Evolutionary conservation across 2,797 vertebrate species (phyloP).

Genomic region (Cyprinodon diabolis): DNA sequence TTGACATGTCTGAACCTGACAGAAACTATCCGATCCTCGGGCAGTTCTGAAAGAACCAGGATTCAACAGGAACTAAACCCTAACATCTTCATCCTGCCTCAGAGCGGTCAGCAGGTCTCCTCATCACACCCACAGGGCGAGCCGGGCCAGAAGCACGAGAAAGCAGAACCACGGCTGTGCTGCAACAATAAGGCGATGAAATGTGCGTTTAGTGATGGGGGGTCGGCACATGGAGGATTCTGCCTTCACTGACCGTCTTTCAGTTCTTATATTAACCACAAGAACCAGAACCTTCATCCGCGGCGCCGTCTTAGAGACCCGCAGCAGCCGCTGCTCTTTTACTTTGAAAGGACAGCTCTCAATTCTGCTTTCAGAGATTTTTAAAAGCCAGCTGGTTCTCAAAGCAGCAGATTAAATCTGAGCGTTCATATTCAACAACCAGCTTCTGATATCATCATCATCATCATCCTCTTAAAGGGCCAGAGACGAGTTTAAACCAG

Average conservation of each 20-base stretch:
- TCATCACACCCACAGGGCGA: conserved; percentile 5
- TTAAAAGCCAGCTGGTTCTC: conserved; percentile 9
- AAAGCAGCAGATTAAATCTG: conserved; percentile 2
- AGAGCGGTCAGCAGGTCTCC: conserved; percentile 12
- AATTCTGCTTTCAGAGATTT: conserved; percentile 13
- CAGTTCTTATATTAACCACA: conserved; percentile 80
- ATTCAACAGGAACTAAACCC: neutral
- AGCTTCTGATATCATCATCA: neutral
- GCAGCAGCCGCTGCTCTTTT: neutral
- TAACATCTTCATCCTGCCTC: conserved; percentile 19
- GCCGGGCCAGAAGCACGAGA: conserved; percentile 42
- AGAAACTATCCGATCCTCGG: neutral
- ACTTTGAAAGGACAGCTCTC: conserved; percentile 11
- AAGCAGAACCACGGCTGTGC: conserved; percentile 46
- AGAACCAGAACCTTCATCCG: conserved; percentile 29
- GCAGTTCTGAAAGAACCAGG: neutral
- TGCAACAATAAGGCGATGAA: conserved; percentile 43
- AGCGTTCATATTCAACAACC: conserved; percentile 18
- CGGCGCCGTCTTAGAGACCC: neutral
- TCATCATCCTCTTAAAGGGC: conserved; percentile 11
- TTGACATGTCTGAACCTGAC: too few relatives aligned
- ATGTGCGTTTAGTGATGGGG: conserved; percentile 54
- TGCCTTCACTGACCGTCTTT: conserved; percentile 83
- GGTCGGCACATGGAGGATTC: conserved; percentile 49
- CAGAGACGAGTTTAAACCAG: conserved; percentile 17